These are phyloP conservation scores for Erpobdella octoculata DNA, from an alignment of 2,888 invertebrate species.

Conservation along the genomic window DNA sequence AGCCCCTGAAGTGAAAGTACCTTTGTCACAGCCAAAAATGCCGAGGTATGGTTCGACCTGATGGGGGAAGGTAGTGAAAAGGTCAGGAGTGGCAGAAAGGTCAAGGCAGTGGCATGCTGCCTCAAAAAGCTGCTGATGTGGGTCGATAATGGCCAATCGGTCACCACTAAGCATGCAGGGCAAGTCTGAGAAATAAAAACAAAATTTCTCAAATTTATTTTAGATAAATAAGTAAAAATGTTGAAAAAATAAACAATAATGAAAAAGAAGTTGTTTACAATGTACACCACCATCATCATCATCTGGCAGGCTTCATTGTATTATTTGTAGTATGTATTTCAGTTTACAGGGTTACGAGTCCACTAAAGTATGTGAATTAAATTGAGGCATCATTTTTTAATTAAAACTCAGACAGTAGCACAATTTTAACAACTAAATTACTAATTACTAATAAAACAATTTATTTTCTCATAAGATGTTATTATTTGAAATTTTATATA, in stretches of 20 bases:
- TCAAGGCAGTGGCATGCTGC: conserved; percentile 34
- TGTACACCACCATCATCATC: no score
- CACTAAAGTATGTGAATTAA: no score
- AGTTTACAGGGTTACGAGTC: no score
- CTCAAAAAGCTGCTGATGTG: conserved; percentile 39
- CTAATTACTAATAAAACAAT: no score
- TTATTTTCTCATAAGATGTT: no score
- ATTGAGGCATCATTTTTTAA: no score
- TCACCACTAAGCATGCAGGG: conserved; percentile 44
- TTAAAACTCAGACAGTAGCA: no score
- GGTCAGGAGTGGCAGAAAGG: conserved; percentile 29
- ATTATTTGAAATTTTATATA: no score
- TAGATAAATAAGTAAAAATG: neutral
- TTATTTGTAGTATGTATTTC: no score
- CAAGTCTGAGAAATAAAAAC: conserved; percentile 35
- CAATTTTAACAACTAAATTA: no score
- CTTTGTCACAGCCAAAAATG: conserved; percentile 39
- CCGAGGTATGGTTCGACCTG: conserved; percentile 44
- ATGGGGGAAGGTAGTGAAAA: conserved; percentile 31
- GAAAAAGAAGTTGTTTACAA: neutral
- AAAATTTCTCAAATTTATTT: neutral
- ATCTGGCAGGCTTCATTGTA: no score
- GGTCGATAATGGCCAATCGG: conserved; percentile 43
- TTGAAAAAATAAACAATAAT: neutral
- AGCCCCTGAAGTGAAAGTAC: conserved; percentile 31